phyloP scores from a whole-genome alignment of 2,888 invertebrate genomes.

The Metellina segmentata region DNA sequence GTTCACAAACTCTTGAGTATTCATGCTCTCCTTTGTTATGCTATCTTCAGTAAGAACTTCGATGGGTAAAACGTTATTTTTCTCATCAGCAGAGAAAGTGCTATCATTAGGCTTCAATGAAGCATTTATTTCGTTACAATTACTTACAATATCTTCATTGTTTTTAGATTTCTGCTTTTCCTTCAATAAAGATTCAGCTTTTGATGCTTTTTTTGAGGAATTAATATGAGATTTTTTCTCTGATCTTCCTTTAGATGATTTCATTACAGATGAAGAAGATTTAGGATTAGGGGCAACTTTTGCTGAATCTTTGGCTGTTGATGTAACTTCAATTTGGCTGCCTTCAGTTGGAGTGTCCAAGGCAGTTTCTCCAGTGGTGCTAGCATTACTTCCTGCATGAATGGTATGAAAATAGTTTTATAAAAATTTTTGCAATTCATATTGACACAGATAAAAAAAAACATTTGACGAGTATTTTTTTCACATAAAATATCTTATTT shows the following conservation, averaged over 20 bases:
- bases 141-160: constrained; percentile 15
- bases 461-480: background rate
- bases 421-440: background rate
- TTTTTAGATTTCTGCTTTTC: constrained; percentile 49
- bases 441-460: background rate
- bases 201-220: constrained; percentile 6
- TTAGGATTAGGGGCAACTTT: constrained; percentile 1
- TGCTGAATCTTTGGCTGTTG: background rate
- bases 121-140: constrained; percentile 4
- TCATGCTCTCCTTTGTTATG: background rate
- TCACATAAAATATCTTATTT: background rate
- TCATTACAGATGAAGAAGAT: background rate
- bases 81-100: background rate
- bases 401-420: background rate
- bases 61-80: constrained; percentile 16
- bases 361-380: background rate
- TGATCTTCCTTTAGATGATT: constrained; percentile 33
- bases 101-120: constrained; percentile 3
- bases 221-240: constrained; percentile 52
- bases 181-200: constrained; percentile 16
- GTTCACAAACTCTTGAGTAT: constrained; percentile 14
- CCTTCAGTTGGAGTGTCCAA: background rate
- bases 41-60: constrained; percentile 32
- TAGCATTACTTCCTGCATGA: background rate
- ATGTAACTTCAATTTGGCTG: background rate